A percentile compares a stretch with the other conserved stretches of the same genome.
These are phyloP conservation scores for Cryptosula pallasiana DNA, from an alignment of 2,888 invertebrate genomes.

Conservation along the genomic window DNA sequence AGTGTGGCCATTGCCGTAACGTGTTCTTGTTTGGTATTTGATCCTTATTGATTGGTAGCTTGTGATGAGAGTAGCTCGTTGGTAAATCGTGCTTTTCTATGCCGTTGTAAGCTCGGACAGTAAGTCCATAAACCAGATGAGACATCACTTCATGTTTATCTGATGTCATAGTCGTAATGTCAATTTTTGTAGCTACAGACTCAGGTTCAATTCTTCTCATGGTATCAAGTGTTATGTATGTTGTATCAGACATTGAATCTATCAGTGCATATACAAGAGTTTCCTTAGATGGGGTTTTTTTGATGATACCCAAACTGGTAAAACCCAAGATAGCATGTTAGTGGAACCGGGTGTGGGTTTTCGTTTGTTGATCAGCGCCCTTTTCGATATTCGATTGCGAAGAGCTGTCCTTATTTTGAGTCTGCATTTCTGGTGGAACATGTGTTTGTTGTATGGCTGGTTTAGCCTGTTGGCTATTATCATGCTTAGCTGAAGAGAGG, in stretches of 20 bases:
- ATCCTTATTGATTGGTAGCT: constrained; percentile 30
- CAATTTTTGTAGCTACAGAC: not conserved
- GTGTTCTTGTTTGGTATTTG: constrained; percentile 32
- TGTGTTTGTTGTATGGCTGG: not conserved
- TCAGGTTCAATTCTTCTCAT: constrained; percentile 9
- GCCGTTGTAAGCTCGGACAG: constrained; percentile 16
- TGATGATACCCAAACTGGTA: constrained; percentile 5
- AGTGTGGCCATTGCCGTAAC: constrained; percentile 30
- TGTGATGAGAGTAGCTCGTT: not conserved
- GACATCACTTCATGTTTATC: not conserved
- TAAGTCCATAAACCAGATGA: not conserved
- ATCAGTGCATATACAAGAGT: not conserved
- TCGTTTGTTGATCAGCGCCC: not conserved
- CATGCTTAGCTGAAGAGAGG: too few species aligned
- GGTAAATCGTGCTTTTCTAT: constrained; percentile 5
- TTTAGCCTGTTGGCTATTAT: too few species aligned
- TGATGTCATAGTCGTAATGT: not conserved
- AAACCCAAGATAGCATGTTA: not conserved
- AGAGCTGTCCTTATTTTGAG: not conserved
- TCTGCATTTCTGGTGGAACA: not conserved
- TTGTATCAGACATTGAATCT: constrained; percentile 29
- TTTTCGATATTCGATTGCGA: not conserved
- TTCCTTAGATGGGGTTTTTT: constrained; percentile 6
- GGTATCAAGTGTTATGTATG: constrained; percentile 26
- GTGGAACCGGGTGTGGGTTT: not conserved